phyloP scores from a whole-genome alignment of 2,888 invertebrate species.

The Drosophila hamatofila region DNA sequence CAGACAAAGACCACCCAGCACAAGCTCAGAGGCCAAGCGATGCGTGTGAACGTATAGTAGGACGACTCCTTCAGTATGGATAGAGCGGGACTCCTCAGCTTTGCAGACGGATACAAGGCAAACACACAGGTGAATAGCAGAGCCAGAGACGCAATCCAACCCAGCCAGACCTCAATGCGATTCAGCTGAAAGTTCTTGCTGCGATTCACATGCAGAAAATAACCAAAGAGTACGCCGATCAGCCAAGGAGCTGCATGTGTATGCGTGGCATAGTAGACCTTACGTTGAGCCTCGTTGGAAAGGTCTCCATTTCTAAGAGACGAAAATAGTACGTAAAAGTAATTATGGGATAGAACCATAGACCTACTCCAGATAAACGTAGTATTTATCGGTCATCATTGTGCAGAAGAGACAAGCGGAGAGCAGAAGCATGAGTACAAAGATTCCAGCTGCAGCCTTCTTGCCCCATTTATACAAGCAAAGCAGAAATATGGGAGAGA shows the following conservation, averaged over 20 bases:
- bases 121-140: slow-evolving; percentile 66
- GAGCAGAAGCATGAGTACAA: slow-evolving; percentile 64
- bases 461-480: slow-evolving; percentile 83
- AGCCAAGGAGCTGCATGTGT: slow-evolving; percentile 76
- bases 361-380: slow-evolving; percentile 19
- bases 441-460: slow-evolving; percentile 60
- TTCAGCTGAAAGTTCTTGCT: slow-evolving; percentile 50
- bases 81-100: slow-evolving; percentile 15
- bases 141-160: slow-evolving; percentile 62
- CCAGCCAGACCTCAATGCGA: slow-evolving; percentile 35
- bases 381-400: slow-evolving; percentile 45
- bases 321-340: not conserved
- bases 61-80: slow-evolving; percentile 63
- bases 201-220: slow-evolving; percentile 64
- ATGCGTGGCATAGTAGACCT: slow-evolving; percentile 72
- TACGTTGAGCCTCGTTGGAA: not conserved
- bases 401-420: slow-evolving; percentile 71
- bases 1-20: slow-evolving; percentile 77
- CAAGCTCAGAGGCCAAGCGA: slow-evolving; percentile 77
- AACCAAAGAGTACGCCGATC: slow-evolving; percentile 75
- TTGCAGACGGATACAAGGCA: slow-evolving; percentile 54
- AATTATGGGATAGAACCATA: not conserved
- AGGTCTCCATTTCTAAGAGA: not conserved
- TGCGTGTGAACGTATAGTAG: slow-evolving; percentile 74
- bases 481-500: slow-evolving; percentile 86